Base-by-base conservation (phyloP, 2,888 invertebrate species). In the Eubasilissa splendida region DNA sequence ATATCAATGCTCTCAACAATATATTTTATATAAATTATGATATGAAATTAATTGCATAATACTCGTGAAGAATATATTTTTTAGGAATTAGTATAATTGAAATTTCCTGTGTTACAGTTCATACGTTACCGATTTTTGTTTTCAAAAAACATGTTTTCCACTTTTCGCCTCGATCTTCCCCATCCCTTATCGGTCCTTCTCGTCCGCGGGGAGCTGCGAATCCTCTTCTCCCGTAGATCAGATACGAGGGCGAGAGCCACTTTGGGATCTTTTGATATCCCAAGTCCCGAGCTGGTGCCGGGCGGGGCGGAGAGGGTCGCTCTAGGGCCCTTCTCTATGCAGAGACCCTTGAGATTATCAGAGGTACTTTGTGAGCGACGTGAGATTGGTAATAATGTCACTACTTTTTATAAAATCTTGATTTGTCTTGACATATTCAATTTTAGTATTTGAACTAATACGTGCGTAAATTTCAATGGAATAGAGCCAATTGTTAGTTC, bases 191-290 rank as follows among this genome's bases (percentile, higher is more conserved):
- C 63, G 33, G n/a, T 22, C 31, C 9, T 63, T 10, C 42, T 31
- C 22, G 22, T 22, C 33, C 42, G 12, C 33, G 31, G 4, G 7
- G 7, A 63, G 63, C 33, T 12, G 12, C 42, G 42, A 31, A 33
- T 22, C 33, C 33, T 63, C 63, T 63, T 63, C 42, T 63, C 12
- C 12, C 33, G 12, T 2, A 63, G 63, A 63, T 63, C 63, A 31
- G 63, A 63, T 63, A 63, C 3, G 63, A 31, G 63, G 63, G 33
- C 63, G 63, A 31, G 63, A 31, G 63, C 63, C 63, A 63, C 63
- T 63, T 63, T 63, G 63, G 63, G 31, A 63, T 63, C 63, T 63
- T 63, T 63, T 63, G 63, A 63, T 63, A 63, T 63, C 63, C 42
- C 63, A 22, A 33, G 63, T 63, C 63, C 33, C 63, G 63, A 31